Percentiles rank a stretch among this genome's conserved stretches.
phyloP scores from a whole-genome alignment of 2,113 vertebrate species.

The Grantiella picta region DNA sequence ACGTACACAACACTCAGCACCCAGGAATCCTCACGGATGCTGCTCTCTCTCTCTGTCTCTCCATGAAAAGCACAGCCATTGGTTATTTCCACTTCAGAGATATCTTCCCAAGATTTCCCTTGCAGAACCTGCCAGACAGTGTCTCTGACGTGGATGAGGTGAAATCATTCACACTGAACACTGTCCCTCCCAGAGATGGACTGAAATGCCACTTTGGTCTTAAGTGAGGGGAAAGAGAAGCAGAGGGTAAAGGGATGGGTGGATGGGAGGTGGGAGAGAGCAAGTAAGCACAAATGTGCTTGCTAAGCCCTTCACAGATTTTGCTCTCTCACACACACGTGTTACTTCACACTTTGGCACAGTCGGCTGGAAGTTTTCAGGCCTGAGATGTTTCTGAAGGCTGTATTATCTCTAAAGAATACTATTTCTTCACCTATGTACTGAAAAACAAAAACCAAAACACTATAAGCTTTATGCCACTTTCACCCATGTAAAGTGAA shows the following conservation, averaged over 20 bases:
- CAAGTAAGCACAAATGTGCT: not conserved
- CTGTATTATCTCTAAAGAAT: not conserved
- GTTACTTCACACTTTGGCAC: conserved; percentile 16
- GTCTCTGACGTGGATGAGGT: not conserved
- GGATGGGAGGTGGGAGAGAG: not conserved
- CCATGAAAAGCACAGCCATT: not conserved
- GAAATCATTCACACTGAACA: not conserved
- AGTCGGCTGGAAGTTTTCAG: conserved; percentile 40
- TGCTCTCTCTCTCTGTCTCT: not conserved
- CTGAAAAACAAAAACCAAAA: not conserved
- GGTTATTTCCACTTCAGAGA: not conserved
- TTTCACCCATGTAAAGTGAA: not conserved
- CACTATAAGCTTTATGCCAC: not conserved
- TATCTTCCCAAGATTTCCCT: not conserved
- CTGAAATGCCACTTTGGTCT: conserved; percentile 33
- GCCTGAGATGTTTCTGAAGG: conserved; percentile 51
- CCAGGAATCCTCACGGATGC: not conserved
- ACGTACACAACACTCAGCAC: not conserved
- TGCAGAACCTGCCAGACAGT: not conserved
- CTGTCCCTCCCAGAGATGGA: not conserved
- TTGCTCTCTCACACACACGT: not conserved
- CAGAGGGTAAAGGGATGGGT: fast-evolving
- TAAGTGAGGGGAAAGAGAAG: not conserved
- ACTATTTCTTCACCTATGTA: not conserved
- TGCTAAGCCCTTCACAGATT: not conserved